Base-by-base conservation (phyloP, 2,797 vertebrate species). In the Luscinia megarhynchos region DNA sequence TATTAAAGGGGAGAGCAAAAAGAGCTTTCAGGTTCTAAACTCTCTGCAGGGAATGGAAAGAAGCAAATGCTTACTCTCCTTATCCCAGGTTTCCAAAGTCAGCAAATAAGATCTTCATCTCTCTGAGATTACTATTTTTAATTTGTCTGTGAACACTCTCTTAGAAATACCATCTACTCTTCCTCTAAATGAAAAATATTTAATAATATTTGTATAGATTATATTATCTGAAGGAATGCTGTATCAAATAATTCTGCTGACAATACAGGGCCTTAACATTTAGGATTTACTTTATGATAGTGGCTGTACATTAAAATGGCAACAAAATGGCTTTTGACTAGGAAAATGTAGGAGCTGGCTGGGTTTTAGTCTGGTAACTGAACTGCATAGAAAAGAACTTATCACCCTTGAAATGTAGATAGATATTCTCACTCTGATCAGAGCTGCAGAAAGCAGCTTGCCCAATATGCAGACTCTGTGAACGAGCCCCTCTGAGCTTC, bases 301-400 rank as follows among this genome's bases (percentile, higher is more conserved):
- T 3, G 0, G 9, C 16, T 45, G 59, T 70, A 21, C 46, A 40
- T 68, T 64, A 46, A 67, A 87, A 70, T 21, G 13, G 26, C n/a
- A 86, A 18, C 45, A 46, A 34, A 34, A 34, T 34, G 34, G 24
- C 29, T 94, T 95, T 91, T 93, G 85, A 91, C 46, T 92, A 93
- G 74, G 90, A 96, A 97, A 97, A 87, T 84, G 36, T 86, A 67
- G 59, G 50, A 95, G 19, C 32, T 86, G 51, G 45, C 40, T 48
- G 54, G 41, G 24, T 81, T 81, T 94, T 63, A 62, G 22, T 57
- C 41, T 27, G 27, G 20, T 40, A 36, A 50, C 40, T 55, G 45
- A 92, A 69, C 23, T 41, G 24, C 4, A 29, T 11, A 50, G n/a
- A 48, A 53, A 93, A 78, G 18, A 84, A 80, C 4, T 73, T 75